Evolutionary conservation across 2,113 vertebrate genomes (phyloP).

Genomic region (Aegithalos caudatus): DNA sequence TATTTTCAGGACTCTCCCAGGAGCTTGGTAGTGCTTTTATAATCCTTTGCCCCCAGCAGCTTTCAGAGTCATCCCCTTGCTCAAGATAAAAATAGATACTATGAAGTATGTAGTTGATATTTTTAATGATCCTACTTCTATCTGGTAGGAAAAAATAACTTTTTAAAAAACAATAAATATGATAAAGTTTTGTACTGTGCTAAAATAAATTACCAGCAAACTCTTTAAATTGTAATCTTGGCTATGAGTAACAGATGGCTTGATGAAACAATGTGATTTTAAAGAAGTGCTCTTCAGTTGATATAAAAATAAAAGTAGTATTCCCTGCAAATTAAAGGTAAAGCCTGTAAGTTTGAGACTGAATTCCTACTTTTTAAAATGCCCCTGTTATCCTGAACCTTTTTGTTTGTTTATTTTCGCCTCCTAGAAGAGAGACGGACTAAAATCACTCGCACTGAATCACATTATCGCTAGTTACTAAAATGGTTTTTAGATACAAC

Average conservation of each 20-base stretch:
- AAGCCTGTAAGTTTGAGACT: neutral
- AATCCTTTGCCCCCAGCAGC: constrained; percentile 44
- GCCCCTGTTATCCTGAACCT: neutral
- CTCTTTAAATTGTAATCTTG: constrained; percentile 9
- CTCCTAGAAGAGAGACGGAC: neutral
- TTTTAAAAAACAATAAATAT: neutral
- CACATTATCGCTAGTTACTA: neutral
- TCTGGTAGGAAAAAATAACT: constrained; percentile 4
- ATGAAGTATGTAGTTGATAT: neutral
- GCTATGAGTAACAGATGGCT: neutral
- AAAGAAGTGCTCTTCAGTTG: neutral
- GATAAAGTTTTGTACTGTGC: neutral
- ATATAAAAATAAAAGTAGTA: neutral
- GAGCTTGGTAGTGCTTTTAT: constrained; percentile 54
- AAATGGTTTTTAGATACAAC: neutral
- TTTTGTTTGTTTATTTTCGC: neutral
- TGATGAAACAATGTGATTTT: constrained; percentile 27
- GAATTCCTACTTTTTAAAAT: neutral
- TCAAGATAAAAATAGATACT: constrained; percentile 37
- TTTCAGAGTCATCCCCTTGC: constrained; percentile 32
- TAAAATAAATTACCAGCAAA: neutral
- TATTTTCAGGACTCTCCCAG: constrained; percentile 60
- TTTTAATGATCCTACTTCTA: neutral
- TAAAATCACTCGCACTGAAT: neutral
- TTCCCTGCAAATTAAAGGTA: neutral